Evolutionary conservation across 2,888 invertebrate genomes (phyloP).

Genomic region (Nephrotoma flavescens): DNA sequence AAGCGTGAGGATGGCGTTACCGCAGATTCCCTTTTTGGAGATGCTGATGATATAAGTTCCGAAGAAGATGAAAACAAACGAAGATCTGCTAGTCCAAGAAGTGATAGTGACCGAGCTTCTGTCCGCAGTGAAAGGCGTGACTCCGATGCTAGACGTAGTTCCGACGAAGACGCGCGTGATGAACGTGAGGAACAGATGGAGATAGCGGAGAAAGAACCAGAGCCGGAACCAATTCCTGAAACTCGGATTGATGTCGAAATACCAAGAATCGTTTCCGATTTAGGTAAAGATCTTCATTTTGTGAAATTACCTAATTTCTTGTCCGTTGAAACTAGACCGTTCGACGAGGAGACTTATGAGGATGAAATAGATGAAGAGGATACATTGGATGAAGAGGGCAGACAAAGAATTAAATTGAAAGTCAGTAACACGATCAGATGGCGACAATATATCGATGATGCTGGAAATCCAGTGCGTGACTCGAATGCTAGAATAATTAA

Average conservation of each 20-base stretch:
- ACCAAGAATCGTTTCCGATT: constrained; percentile 83
- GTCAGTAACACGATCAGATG: constrained; percentile 97
- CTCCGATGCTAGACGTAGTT: constrained; percentile 25
- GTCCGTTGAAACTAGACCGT: constrained; percentile 93
- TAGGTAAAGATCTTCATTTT: constrained; percentile 86
- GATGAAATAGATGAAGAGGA: constrained; percentile 99
- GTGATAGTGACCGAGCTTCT: constrained; percentile 16
- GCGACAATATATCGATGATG: constrained; percentile 69
- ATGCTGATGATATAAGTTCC: constrained; percentile 83
- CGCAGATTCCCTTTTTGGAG: constrained; percentile 80
- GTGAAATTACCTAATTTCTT: constrained; percentile 97
- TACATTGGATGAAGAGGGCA: constrained; percentile 92
- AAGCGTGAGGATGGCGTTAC: constrained; percentile 28
- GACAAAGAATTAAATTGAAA: constrained; percentile 68
- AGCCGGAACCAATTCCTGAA: constrained; percentile 73
- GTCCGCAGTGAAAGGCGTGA: constrained; percentile 12
- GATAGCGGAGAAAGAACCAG: constrained; percentile 41
- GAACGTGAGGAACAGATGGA: not conserved
- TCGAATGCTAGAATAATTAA: constrained; percentile 90
- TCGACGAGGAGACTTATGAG: constrained; percentile 88
- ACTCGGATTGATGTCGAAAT: constrained; percentile 94
- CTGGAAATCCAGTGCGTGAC: constrained; percentile 68
- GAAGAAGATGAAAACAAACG: constrained; percentile 50
- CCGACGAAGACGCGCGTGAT: constrained; percentile 35
- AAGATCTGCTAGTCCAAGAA: constrained; percentile 16